phyloP scores from a whole-genome alignment of 2,797 vertebrate genomes.

The Corythornis leucogaster region DNA sequence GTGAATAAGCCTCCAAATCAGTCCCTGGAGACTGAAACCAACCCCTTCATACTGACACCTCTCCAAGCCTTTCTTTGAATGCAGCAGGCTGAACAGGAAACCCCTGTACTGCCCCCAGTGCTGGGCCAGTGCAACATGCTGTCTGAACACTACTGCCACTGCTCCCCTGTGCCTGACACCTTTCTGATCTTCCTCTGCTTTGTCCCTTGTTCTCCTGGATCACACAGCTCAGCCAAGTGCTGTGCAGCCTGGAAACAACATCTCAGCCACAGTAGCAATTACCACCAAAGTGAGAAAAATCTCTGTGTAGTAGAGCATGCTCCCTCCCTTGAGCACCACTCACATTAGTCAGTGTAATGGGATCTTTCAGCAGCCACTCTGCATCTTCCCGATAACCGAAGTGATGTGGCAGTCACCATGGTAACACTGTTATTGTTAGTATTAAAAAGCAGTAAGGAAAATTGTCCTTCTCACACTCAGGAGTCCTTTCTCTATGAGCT shows the following conservation, averaged over 20 bases:
- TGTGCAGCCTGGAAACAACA: neutral
- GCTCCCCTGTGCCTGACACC: neutral
- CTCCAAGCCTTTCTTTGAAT: neutral
- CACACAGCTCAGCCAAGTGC: neutral
- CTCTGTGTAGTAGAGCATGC: neutral
- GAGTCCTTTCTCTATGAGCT: constrained; percentile 15
- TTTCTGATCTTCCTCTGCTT: neutral
- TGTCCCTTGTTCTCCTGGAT: neutral
- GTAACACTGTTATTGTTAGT: constrained; percentile 19
- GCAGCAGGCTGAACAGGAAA: neutral
- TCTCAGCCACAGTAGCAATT: neutral
- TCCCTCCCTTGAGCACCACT: neutral
- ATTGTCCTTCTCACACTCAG: constrained; percentile 29
- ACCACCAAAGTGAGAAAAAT: neutral
- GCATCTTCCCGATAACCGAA: constrained; percentile 20
- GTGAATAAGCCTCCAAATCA: neutral
- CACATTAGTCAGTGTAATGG: neutral
- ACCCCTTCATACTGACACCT: neutral
- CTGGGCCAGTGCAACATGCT: neutral
- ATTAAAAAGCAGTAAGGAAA: constrained; percentile 44
- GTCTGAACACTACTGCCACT: neutral
- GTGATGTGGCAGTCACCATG: constrained; percentile 52
- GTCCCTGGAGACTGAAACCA: neutral
- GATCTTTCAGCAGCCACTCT: constrained; percentile 53
- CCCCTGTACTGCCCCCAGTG: fast-evolving